phyloP scores from a whole-genome alignment of 2,797 vertebrate genomes.

The Poeciliopsis paucimaculata region DNA sequence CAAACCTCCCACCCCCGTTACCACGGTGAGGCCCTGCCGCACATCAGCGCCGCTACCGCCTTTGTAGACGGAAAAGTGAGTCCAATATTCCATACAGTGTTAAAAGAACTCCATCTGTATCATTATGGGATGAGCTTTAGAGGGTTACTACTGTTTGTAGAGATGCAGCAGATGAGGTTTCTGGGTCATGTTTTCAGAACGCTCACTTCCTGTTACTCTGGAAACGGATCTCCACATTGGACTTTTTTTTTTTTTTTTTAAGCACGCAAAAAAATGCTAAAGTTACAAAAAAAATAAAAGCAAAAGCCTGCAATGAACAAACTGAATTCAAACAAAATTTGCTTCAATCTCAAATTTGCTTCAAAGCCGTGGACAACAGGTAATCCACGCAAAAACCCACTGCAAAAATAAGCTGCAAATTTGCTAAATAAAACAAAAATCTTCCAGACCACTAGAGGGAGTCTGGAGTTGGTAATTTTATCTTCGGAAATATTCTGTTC shows the following conservation, averaged over 20 bases:
- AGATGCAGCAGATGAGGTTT: constrained; percentile 59
- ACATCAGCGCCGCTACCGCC: constrained; percentile 24
- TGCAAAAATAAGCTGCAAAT: no score
- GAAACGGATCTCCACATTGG: constrained; percentile 41
- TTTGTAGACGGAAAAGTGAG: constrained; percentile 50
- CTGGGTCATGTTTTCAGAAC: constrained; percentile 47
- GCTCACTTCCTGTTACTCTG: constrained; percentile 38
- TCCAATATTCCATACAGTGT: constrained; percentile 67
- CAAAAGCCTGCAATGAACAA: no score
- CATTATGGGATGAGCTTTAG: constrained; percentile 63
- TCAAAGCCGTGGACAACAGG: no score
- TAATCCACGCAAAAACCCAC: no score
- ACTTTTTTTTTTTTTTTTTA: not conserved
- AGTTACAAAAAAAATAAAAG: no score
- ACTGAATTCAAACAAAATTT: no score
- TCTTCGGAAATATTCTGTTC: no score
- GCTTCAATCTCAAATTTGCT: no score
- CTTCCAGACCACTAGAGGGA: no score
- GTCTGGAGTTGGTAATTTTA: no score
- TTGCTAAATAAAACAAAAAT: no score
- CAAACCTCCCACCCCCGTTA: constrained; percentile 28
- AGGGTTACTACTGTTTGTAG: constrained; percentile 64
- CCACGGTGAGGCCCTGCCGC: constrained; percentile 38
- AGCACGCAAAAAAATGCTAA: no score
- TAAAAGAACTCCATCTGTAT: constrained; percentile 67